Evolutionary conservation across 2,888 invertebrate species (phyloP).

Genomic region (Hyposoter didymator): DNA sequence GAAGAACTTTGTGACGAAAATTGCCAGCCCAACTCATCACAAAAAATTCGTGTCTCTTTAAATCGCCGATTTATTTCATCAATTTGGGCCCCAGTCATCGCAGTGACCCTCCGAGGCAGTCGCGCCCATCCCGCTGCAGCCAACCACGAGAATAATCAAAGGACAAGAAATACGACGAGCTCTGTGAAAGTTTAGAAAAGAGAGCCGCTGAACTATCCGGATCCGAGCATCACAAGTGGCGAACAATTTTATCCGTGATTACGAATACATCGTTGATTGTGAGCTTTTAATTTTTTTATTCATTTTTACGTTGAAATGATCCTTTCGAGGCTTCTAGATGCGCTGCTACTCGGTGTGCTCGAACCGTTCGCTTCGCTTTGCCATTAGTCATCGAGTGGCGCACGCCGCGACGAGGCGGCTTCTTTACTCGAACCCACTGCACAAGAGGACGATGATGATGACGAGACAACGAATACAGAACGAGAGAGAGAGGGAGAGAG

Average conservation of each 20-base stretch:
- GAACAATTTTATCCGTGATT: slow-evolving; percentile 47
- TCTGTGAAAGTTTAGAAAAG: not conserved
- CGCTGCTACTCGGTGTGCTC: slow-evolving; percentile 33
- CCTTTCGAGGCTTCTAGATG: slow-evolving; percentile 55
- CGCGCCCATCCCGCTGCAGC: too few relatives aligned
- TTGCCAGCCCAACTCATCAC: not conserved
- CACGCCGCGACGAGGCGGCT: slow-evolving; percentile 65
- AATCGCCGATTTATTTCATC: too few relatives aligned
- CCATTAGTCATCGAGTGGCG: slow-evolving; percentile 72
- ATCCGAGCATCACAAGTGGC: slow-evolving; percentile 15
- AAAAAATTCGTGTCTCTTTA: too few relatives aligned
- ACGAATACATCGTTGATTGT: slow-evolving; percentile 70
- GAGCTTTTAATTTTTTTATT: slow-evolving; percentile 55
- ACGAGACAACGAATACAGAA: slow-evolving; percentile 59
- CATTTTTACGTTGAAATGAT: slow-evolving; percentile 28
- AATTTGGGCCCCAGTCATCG: too few relatives aligned
- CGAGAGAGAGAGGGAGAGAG: slow-evolving; percentile 53
- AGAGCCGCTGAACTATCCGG: slow-evolving; percentile 9
- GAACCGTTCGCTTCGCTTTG: slow-evolving; percentile 44
- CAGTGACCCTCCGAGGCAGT: too few relatives aligned
- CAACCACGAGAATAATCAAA: too few relatives aligned
- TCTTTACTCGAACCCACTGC: slow-evolving; percentile 61
- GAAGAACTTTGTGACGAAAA: too few relatives aligned
- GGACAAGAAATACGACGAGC: not conserved
- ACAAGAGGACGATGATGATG: slow-evolving; percentile 67